A percentile compares a stretch with the other conserved stretches of the same genome.
phyloP scores from a whole-genome alignment of 2,113 vertebrate genomes.

The Himantopus leucocephalus region DNA sequence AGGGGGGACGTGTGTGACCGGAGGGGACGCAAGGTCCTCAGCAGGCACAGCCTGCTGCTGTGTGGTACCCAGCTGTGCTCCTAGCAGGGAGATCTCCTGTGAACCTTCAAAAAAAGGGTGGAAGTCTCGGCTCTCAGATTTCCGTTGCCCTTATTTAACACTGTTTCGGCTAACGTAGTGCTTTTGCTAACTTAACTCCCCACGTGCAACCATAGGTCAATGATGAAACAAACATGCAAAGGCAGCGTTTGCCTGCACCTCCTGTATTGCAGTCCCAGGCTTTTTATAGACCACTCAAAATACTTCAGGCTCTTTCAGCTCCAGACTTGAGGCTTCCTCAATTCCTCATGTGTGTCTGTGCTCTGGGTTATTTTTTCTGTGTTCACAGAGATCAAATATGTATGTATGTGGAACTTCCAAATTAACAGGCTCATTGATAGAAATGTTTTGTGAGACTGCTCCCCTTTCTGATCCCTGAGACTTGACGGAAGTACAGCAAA shows the following conservation, averaged over 20 bases:
- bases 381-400: background rate
- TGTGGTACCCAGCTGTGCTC: background rate
- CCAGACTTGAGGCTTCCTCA: background rate
- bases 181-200: background rate
- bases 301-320: background rate
- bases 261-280: background rate
- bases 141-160: background rate
- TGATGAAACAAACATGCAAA: background rate
- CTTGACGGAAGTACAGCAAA: background rate
- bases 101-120: background rate
- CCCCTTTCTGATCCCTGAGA: background rate
- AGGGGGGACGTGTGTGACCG: fast-evolving
- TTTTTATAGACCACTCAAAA: background rate
- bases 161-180: background rate
- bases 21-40: background rate
- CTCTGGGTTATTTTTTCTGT: background rate
- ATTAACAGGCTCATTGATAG: background rate
- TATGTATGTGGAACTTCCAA: background rate
- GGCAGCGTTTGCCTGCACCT: background rate
- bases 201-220: background rate
- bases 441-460: background rate
- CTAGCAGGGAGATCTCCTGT: background rate
- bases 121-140: background rate
- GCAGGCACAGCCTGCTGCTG: background rate
- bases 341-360: background rate